phyloP scores from a whole-genome alignment of 2,797 vertebrate species.

The Myotis planiceps region DNA sequence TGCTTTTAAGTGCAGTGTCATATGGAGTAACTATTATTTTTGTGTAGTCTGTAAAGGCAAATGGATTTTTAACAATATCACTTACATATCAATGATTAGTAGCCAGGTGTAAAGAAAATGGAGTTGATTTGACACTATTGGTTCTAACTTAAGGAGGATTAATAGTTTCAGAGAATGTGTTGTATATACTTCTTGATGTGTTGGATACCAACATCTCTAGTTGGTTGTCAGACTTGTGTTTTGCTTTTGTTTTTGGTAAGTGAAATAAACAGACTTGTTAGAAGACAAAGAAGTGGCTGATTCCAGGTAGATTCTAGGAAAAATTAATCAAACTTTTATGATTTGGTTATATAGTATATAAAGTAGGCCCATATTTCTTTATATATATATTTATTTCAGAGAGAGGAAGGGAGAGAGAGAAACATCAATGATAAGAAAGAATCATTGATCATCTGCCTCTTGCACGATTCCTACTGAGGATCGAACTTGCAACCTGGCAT shows the following conservation, averaged over 20 bases:
- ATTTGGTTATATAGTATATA: not conserved
- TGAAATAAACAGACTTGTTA: not conserved
- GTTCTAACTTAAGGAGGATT: not conserved
- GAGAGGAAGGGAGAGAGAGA: no score
- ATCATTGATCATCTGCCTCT: no score
- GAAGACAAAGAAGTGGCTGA: not conserved
- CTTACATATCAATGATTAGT: not conserved
- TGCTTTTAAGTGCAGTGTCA: not conserved
- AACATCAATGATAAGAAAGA: no score
- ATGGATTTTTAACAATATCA: not conserved
- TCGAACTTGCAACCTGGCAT: no score
- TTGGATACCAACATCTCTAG: not conserved
- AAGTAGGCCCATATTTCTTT: not conserved
- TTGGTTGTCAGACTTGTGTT: not conserved
- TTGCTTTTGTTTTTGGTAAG: not conserved
- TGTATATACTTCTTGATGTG: not conserved
- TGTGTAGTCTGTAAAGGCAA: not conserved
- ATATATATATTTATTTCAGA: no score
- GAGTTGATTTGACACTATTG: not conserved
- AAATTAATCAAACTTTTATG: not conserved
- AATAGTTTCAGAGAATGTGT: not conserved
- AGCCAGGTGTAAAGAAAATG: not conserved
- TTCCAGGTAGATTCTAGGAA: conserved; percentile 5
- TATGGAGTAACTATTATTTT: not conserved
- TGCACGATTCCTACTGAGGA: no score